phyloP scores from a whole-genome alignment of 2,113 vertebrate species.

The Miniopterus natalensis region DNA sequence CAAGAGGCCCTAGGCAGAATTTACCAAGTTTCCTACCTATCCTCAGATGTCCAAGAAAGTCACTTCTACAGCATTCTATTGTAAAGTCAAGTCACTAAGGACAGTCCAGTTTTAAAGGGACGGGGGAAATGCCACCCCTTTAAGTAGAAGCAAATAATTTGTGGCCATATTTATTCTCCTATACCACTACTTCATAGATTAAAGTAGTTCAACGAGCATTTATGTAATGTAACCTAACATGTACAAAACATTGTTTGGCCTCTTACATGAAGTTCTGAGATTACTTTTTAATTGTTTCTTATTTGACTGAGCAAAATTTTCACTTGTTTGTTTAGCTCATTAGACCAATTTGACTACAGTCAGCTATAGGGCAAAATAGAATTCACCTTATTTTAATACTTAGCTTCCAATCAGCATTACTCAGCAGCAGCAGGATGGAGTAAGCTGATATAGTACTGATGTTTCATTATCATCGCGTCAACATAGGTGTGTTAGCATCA shows the following conservation, averaged over 20 bases:
- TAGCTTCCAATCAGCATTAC: conserved; percentile 12
- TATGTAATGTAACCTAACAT: not conserved
- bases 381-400: conserved; percentile 41
- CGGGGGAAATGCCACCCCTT: not conserved
- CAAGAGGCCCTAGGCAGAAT: not conserved
- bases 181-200: not conserved
- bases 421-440: not conserved
- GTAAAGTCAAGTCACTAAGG: conserved; percentile 1
- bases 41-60: conserved; percentile 14
- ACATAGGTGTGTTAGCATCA: not conserved
- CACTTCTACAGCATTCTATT: conserved; percentile 40
- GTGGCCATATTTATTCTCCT: conserved; percentile 16
- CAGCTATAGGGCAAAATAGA: conserved; percentile 27
- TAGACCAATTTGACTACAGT: conserved; percentile 3
- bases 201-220: conserved; percentile 20
- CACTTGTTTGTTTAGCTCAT: not conserved
- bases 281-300: conserved; percentile 50
- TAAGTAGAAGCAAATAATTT: not conserved
- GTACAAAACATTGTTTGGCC: not conserved
- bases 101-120: not conserved
- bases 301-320: not conserved
- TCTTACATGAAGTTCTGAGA: not conserved
- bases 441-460: not conserved
- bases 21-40: conserved; percentile 1
- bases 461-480: conserved; percentile 37